phyloP scores from a whole-genome alignment of 2,888 invertebrate genomes.

The Icerya purchasi region DNA sequence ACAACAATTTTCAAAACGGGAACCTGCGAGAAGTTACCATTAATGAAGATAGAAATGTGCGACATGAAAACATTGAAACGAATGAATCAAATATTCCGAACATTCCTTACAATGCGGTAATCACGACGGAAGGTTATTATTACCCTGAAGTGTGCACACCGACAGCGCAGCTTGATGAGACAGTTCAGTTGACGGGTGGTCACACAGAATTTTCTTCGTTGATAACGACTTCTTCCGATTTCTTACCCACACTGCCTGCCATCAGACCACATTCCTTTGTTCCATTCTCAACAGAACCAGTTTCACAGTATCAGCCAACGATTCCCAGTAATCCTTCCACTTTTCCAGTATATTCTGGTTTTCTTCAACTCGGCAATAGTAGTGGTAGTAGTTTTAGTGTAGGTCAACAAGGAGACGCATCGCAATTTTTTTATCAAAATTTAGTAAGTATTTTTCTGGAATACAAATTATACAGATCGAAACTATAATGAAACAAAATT shows the following conservation, averaged over 20 bases:
- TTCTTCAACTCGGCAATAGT: constrained; percentile 12
- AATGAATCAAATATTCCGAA: not conserved
- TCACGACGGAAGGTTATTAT: too few species aligned
- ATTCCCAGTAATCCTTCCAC: not conserved
- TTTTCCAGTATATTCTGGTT: constrained; percentile 18
- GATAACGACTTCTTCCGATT: constrained; percentile 7
- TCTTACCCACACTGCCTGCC: constrained; percentile 5
- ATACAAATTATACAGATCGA: too few species aligned
- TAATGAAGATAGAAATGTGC: too few species aligned
- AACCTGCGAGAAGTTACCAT: too few species aligned
- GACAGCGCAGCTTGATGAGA: too few species aligned
- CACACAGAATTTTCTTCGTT: constrained; percentile 9
- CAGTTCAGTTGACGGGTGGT: too few species aligned
- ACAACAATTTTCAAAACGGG: too few species aligned
- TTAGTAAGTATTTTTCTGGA: not conserved
- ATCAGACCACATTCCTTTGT: constrained; percentile 7
- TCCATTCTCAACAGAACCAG: not conserved
- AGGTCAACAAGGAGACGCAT: constrained; percentile 1
- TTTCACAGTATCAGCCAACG: not conserved
- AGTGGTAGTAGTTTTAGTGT: not conserved
- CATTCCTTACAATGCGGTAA: not conserved
- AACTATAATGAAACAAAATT: too few species aligned
- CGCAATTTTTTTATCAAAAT: constrained; percentile 11
- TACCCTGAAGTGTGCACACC: too few species aligned
- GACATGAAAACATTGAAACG: not conserved